phyloP scores from a whole-genome alignment of 2,888 invertebrate species.

The Agrotis puta region DNA sequence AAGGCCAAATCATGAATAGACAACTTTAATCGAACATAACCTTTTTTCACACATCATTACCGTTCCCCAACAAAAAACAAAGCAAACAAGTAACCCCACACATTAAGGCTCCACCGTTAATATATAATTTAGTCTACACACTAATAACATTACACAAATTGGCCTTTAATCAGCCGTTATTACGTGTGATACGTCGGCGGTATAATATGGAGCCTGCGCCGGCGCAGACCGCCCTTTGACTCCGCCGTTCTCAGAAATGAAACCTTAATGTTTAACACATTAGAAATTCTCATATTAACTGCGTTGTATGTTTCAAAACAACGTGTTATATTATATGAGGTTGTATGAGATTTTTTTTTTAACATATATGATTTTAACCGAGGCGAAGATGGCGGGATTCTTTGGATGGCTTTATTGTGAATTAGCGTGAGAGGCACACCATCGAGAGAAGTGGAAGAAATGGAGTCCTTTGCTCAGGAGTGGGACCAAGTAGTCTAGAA shows the following conservation, averaged over 20 bases:
- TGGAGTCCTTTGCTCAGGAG: too few species aligned
- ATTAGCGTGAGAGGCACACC: too few species aligned
- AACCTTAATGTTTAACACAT: conserved; percentile 45
- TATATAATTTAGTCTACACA: conserved; percentile 57
- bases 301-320: conserved; percentile 35
- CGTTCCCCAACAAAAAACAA: conserved; percentile 30
- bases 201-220: conserved; percentile 62
- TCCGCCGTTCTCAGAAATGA: conserved; percentile 63
- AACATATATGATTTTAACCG: not conserved
- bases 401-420: too few species aligned
- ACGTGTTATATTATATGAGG: conserved; percentile 16
- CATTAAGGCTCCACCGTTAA: conserved; percentile 31
- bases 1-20: conserved; percentile 10
- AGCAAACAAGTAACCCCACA: conserved; percentile 37
- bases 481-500: too few species aligned
- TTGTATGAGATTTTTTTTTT: not conserved
- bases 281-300: conserved; percentile 45
- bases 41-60: conserved; percentile 47
- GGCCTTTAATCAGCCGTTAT: conserved; percentile 68
- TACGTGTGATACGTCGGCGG: conserved; percentile 63
- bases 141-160: conserved; percentile 66
- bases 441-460: too few species aligned
- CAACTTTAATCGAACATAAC: conserved; percentile 20
- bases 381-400: too few species aligned
- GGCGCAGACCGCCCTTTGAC: conserved; percentile 72